These are phyloP conservation scores for Brachyptera risi DNA, from an alignment of 2,888 invertebrate genomes.

Conservation along the genomic window DNA sequence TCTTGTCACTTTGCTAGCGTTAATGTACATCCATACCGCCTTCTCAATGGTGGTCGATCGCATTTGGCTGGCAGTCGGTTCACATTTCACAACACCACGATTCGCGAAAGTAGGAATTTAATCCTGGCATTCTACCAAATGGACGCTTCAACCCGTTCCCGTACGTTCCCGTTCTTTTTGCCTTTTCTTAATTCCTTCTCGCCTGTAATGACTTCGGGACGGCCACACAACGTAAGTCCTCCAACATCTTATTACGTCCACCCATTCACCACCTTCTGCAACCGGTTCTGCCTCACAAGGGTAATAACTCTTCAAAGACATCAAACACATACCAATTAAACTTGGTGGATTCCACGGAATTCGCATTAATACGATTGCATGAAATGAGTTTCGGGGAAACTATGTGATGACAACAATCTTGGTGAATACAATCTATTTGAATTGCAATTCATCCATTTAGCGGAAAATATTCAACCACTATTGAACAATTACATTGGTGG, in stretches of 20 bases:
- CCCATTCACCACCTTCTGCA: not conserved
- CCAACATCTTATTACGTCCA: slow-evolving; percentile 10
- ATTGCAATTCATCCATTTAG: no score
- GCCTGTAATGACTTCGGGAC: slow-evolving; percentile 20
- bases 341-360: no score
- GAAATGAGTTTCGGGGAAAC: no score
- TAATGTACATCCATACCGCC: not conserved
- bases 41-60: no score
- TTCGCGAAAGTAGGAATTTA: slow-evolving; percentile 20
- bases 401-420: no score
- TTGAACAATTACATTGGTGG: no score
- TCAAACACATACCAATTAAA: slow-evolving; percentile 2
- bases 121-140: slow-evolving; percentile 30
- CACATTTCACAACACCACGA: no score
- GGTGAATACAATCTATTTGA: no score
- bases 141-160: slow-evolving; percentile 15
- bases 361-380: no score
- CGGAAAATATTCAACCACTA: no score
- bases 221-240: slow-evolving; percentile 6
- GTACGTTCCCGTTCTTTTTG: slow-evolving; percentile 9
- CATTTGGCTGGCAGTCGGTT: slow-evolving; percentile 11
- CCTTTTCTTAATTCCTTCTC: slow-evolving; percentile 29
- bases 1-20: not conserved
- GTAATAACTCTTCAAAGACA: not conserved
- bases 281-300: not conserved